Percentiles rank a stretch among this genome's conserved stretches.
These are phyloP conservation scores for Spicauda simplicius DNA, from an alignment of 2,888 invertebrate genomes.

Conservation along the genomic window DNA sequence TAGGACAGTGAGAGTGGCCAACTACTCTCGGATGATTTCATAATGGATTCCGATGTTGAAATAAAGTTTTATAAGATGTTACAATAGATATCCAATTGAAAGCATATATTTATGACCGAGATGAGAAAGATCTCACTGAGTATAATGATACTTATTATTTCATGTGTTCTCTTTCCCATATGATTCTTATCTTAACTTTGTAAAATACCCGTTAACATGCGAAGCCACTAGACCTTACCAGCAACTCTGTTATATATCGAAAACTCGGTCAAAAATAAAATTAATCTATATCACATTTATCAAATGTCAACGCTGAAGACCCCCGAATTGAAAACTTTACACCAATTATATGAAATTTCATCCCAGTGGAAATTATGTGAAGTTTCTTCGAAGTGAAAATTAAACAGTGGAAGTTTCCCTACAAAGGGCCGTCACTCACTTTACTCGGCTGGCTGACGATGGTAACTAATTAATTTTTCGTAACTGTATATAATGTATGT, in stretches of 20 bases:
- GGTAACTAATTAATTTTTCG: constrained; percentile 22
- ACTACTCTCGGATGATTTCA: no score
- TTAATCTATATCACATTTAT: constrained; percentile 34
- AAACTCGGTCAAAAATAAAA: constrained; percentile 11
- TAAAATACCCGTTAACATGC: no score
- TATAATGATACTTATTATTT: no score
- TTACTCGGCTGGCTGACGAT: constrained; percentile 8
- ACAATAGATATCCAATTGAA: no score
- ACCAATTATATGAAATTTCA: constrained; percentile 36
- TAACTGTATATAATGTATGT: no score
- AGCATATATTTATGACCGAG: no score
- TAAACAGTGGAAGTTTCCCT: constrained; percentile 26
- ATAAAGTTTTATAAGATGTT: no score
- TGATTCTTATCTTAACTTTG: no score
- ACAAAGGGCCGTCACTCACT: constrained; percentile 28
- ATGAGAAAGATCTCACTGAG: no score
- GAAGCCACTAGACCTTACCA: background rate
- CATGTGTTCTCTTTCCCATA: no score
- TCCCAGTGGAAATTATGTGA: constrained; percentile 34
- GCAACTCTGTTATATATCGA: background rate
- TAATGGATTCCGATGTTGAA: no score
- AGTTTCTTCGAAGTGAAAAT: constrained; percentile 34
- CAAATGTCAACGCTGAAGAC: constrained; percentile 31
- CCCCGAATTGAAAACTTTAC: constrained; percentile 30
- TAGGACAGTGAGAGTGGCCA: no score